Base-by-base conservation (phyloP, 2,797 vertebrate species). In the Neoniphon sammara region DNA sequence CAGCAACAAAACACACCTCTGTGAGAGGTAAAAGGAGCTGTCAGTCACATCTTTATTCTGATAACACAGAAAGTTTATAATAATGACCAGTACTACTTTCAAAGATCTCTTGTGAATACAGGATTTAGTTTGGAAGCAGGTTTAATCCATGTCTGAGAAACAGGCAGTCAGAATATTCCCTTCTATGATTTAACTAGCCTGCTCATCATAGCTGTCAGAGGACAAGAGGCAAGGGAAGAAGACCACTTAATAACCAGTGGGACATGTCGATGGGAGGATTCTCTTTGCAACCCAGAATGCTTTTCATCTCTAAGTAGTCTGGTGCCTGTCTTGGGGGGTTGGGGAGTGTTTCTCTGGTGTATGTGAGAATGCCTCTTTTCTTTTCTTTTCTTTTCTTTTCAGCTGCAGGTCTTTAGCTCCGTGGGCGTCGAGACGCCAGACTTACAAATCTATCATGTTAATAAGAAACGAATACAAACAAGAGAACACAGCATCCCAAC, bases 351-450 rank as follows among this genome's bases (percentile, higher is more conserved):
- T 77, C 79, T 85, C 78, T 89, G 87, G 87, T 89, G 77, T 85
- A 86, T 85, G 87, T 81, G 82, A 90, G 89, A 91, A 90, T 87
- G 87, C 84, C 85, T 87, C 85, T 90, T 90, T 92, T 93, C 85
- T 87, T 85, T 87, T 88, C n/a, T n/a, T 90, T 92, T 93, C 85
- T 87, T 85, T 87, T 88, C 89, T 88, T 89, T 89, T 91, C 86
- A 90, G 82, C 82, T 82, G 82, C 82, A 88, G 84, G 86, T 89
- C 89, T 84, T 84, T 77, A 82, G 88, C 86, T 87, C 82, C 83
- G 88, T 85, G 85, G 89, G 88, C 73, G 78, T 90, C 54, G 59
- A 83, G 79, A 91, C 74, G 70, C 83, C 84, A 91, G 85, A 90
- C 86, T 85, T 86, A 80, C 84, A 89, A 91, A 92, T 88, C 84